Percentiles rank a stretch among this genome's conserved stretches.
These are phyloP conservation scores for Brenthis ino DNA, from an alignment of 2,888 invertebrate species.

Conservation along the genomic window DNA sequence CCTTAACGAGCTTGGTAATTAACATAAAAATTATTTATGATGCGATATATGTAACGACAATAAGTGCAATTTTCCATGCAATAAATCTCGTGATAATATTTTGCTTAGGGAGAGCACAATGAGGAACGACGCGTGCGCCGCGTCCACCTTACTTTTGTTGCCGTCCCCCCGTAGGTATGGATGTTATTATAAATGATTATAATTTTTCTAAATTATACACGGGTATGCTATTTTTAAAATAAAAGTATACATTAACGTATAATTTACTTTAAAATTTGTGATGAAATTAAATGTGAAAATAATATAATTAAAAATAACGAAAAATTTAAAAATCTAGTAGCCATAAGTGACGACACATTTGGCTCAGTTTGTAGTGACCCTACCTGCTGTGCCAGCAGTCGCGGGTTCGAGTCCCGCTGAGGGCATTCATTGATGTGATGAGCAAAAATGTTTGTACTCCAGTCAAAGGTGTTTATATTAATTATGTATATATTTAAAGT, in stretches of 20 bases:
- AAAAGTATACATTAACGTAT: neutral
- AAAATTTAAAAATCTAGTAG: too few species aligned
- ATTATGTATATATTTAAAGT: too few species aligned
- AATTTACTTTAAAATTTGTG: too few species aligned
- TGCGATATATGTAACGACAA: conserved; percentile 74
- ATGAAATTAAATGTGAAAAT: too few species aligned
- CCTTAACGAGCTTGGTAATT: conserved; percentile 56
- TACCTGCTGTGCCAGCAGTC: too few species aligned
- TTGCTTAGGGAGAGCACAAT: conserved; percentile 55
- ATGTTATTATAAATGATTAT: conserved; percentile 37
- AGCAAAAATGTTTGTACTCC: too few species aligned
- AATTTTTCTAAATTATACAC: conserved; percentile 30
- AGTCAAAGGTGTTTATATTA: too few species aligned
- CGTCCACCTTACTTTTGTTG: conserved; percentile 62
- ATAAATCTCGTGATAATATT: conserved; percentile 80
- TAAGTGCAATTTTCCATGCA: conserved; percentile 80
- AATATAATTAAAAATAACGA: too few species aligned
- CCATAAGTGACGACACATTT: too few species aligned
- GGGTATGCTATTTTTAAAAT: conserved; percentile 18
- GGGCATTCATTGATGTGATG: too few species aligned
- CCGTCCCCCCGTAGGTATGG: conserved; percentile 30
- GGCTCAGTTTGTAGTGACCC: too few species aligned
- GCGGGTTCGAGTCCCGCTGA: too few species aligned
- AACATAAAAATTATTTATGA: conserved; percentile 79
- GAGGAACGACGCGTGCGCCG: conserved; percentile 47